phyloP scores from a whole-genome alignment of 2,113 vertebrate species.

The Furnarius figulus region DNA sequence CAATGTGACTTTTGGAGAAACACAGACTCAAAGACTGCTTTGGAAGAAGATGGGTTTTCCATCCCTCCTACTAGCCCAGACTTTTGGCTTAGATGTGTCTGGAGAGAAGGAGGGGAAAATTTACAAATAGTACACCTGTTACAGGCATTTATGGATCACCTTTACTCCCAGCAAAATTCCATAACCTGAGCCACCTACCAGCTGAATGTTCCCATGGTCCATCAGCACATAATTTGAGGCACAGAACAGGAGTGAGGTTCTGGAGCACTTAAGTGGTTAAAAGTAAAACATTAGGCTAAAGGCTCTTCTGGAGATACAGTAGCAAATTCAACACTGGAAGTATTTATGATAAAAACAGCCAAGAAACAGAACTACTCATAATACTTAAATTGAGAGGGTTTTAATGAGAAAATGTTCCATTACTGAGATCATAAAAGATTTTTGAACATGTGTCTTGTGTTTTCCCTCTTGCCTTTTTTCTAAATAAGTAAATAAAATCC shows the following conservation, averaged over 20 bases:
- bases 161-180: not conserved
- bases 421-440: not conserved
- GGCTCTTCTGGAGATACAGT: not conserved
- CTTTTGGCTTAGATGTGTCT: not conserved
- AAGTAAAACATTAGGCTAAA: not conserved
- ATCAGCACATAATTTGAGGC: accelerated
- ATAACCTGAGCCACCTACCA: not conserved
- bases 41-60: not conserved
- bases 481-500: not conserved
- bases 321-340: not conserved
- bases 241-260: not conserved
- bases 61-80: not conserved
- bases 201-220: not conserved
- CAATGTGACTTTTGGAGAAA: not conserved
- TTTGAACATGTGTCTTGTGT: not conserved
- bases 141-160: not conserved
- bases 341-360: not conserved
- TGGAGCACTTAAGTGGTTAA: not conserved
- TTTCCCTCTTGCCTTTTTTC: not conserved
- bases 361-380: not conserved
- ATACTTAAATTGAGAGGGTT: not conserved
- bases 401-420: not conserved
- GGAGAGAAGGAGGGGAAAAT: not conserved
- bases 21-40: not conserved
- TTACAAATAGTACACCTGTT: not conserved